Percentiles rank a stretch among this genome's conserved stretches.
Conservation (phyloP, 2,113 vertebrate genomes). For the Seriola dumerili region DNA sequence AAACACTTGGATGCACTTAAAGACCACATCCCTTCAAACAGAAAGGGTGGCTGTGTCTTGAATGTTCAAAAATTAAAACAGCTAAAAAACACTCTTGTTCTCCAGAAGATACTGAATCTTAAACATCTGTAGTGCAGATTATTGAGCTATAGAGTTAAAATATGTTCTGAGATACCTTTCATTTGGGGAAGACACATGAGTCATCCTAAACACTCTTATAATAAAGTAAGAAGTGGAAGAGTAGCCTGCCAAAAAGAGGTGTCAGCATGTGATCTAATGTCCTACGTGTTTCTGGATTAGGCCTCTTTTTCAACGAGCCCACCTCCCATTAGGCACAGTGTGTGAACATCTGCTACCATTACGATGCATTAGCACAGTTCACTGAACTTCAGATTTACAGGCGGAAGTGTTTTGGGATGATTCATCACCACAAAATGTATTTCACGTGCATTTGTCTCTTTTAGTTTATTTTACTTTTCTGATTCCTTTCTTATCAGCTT, state of each 20-base stretch:
- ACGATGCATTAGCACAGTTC: constrained; percentile 8
- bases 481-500: neutral
- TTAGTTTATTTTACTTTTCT: neutral
- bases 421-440: neutral
- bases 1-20: constrained; percentile 10
- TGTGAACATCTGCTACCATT: constrained; percentile 57
- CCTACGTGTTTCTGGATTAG: constrained; percentile 34
- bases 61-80: neutral
- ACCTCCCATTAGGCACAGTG: constrained; percentile 24
- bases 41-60: neutral
- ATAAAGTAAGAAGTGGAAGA: constrained; percentile 31
- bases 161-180: neutral
- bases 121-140: neutral
- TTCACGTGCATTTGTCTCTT: neutral
- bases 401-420: neutral
- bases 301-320: constrained; percentile 10
- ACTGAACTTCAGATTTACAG: constrained; percentile 1
- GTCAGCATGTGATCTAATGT: constrained; percentile 65
- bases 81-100: neutral
- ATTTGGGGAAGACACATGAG: constrained; percentile 8
- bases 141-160: neutral
- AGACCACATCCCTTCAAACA: constrained; percentile 5
- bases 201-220: constrained; percentile 25
- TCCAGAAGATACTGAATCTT: neutral
- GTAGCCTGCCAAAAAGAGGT: constrained; percentile 19